Base-by-base conservation (phyloP, 2,797 vertebrate species). In the Oreortyx pictus region DNA sequence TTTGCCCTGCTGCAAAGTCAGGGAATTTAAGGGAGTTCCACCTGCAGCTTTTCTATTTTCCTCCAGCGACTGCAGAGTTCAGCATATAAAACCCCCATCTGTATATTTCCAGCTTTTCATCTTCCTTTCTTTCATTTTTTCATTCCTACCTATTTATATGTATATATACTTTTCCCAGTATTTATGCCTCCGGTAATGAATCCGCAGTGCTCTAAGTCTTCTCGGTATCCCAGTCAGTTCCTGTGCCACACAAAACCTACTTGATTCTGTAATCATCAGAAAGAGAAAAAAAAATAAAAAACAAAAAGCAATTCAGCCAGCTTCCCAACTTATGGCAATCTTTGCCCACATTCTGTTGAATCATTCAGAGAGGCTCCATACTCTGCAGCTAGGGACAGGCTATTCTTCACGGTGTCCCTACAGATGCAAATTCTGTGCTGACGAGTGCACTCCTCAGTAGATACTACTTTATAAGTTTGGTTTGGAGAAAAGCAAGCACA, bases 21-120 rank as follows among this genome's bases (percentile, higher is more conserved):
- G 80, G 67, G 67, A 90, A 84, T 76, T 89, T 67, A 95, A 89
- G 82, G 80, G 64, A 94, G 57, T 66, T 89, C 83, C 60, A 95
- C 93, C 94, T 89, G 85, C 79, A 81, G 41, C 39, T 56, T 68
- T 89, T 90, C 41, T 86, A 41, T 76, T 64, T 79, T 25, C 86
- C 73, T 65, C 37, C 44, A 77, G 5, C 43, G 76, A 89, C 29
- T 79, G 76, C 9, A 4, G 73, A 82, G 37, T 70, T 93, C 77
- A 88, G 67, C 29, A 80, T 81, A 66, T n/a, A 76, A 67, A 83
- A 73, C 18, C 66, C 47, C 35, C 22, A 60, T 85, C 60, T 56
- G 35, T 41, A 50, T 37, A n/a, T 57, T 91, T 67, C 29, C 37
- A 81, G 29, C 27, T n/a, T 44, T 89, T 90, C 31, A 60, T 75